A percentile compares a stretch with the other conserved stretches of the same genome.
These are phyloP conservation scores for Eolophus roseicapilla DNA, from an alignment of 2,113 vertebrate genomes.

Conservation along the genomic window DNA sequence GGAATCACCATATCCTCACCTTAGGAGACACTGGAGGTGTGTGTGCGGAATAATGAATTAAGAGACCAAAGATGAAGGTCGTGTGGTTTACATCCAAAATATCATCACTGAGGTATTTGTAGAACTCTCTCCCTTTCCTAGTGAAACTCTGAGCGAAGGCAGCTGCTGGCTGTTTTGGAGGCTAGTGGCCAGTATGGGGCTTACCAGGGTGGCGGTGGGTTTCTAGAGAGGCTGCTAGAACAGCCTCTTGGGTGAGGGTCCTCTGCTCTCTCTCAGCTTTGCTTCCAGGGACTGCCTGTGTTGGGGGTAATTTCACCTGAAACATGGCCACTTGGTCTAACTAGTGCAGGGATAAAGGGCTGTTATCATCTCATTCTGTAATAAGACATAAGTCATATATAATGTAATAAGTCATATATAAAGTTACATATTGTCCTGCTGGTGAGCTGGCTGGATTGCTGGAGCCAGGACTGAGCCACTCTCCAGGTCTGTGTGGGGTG, in stretches of 20 bases:
- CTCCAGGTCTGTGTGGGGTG: not conserved
- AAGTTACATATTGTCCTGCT: rapidly evolving
- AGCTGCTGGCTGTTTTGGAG: rapidly evolving
- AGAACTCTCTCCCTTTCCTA: not conserved
- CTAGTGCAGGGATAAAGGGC: not conserved
- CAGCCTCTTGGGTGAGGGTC: not conserved
- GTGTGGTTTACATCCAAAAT: rapidly evolving
- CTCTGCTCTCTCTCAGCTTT: not conserved
- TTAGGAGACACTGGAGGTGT: not conserved
- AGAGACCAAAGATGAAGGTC: rapidly evolving
- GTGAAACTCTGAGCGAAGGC: not conserved
- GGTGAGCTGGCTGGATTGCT: not conserved
- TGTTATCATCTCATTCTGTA: rapidly evolving
- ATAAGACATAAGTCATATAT: not conserved
- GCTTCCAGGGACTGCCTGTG: not conserved
- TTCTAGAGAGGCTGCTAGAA: not conserved
- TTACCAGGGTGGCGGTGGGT: rapidly evolving
- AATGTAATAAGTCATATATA: rapidly evolving
- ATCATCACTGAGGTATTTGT: not conserved
- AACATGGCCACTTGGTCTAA: not conserved
- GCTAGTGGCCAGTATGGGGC: not conserved
- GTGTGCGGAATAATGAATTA: rapidly evolving
- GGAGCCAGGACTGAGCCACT: rapidly evolving
- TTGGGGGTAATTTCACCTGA: not conserved
- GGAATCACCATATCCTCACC: not conserved